Evolutionary conservation across 2,797 vertebrate genomes (phyloP).

Genomic region (Sebastes cheni): DNA sequence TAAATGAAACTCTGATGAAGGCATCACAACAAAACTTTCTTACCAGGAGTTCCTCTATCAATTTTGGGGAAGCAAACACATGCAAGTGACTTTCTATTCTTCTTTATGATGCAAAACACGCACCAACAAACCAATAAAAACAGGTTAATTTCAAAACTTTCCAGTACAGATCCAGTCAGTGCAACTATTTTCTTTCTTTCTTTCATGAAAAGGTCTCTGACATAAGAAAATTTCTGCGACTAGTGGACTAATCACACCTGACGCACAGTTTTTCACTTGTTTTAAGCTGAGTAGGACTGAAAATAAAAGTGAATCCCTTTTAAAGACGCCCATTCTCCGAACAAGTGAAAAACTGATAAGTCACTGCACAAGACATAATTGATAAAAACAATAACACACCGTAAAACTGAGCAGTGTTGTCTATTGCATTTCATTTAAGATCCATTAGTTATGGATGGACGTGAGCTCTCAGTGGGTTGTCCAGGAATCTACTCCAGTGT

Average conservation of each 20-base stretch:
- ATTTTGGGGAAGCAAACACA: background rate
- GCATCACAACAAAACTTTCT: background rate
- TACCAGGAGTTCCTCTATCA: background rate
- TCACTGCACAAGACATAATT: background rate
- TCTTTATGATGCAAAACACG: background rate
- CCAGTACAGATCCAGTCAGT: background rate
- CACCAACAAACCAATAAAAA: background rate
- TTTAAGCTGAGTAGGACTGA: background rate
- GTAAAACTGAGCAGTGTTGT: background rate
- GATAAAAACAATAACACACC: background rate
- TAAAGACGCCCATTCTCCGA: background rate
- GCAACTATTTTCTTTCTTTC: background rate
- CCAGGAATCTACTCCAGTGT: background rate
- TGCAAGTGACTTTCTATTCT: background rate
- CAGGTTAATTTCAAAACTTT: background rate
- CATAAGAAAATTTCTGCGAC: background rate
- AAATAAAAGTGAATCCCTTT: background rate
- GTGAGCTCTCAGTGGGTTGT: conserved; percentile 3
- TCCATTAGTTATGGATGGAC: background rate
- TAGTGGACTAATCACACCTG: background rate
- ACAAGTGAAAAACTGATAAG: background rate
- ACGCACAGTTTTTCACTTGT: background rate
- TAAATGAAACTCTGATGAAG: background rate
- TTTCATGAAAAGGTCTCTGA: background rate
- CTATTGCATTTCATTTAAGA: background rate